Evolutionary conservation across 2,888 invertebrate genomes (phyloP), one percentile per base, ranked within the genome.

Genomic region (Xestia rhomboidea): DNA sequence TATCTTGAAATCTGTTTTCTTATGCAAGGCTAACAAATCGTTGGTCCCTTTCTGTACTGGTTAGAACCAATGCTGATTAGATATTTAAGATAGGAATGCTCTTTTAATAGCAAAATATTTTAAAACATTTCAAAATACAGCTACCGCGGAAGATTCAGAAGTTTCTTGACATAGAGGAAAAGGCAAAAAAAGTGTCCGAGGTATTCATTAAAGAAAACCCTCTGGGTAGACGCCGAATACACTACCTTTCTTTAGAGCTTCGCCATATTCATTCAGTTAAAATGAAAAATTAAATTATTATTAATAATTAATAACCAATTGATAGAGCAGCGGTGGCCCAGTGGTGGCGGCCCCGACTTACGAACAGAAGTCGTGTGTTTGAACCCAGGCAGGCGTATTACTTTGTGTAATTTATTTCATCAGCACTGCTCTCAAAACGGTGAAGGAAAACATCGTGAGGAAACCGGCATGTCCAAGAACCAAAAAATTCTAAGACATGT

Each of bases 1-100:
- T 76, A 68, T 57, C 30, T 73, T 46, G 30, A 24, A 18, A 41
- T 30, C 21, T 34, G 44, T 70, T 81, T 71, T 80, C 30, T 67
- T 72, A 30, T 18, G 46, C 67, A 71, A 66, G 2, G 30, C 46
- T 38, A 60, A 66, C 44, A 77, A 82, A 75, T 49, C n/a, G 13
- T 63, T 24, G 3, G 34, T n/a, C 13, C 13, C 21, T 51, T 57
- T 63, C 18, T 64, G 21, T 15, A 21, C 41, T 44, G 21, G 41
- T 44, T 75, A 54, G 15, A 74, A n/a, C 44, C n/a, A 54, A 18
- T 27, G 8, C 34, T 41, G 7, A 46, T 60, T 34, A 62, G 11
- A 24, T 63, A 60, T 38, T 57, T 6, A 30, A 44, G 30, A n/a
- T 21, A 30, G 21, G 10, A 2, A 21, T 72, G 30, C 18, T 30